phyloP scores from a whole-genome alignment of 1,140 invertebrate genomes.

The Zaprionus kolodkinae region DNA sequence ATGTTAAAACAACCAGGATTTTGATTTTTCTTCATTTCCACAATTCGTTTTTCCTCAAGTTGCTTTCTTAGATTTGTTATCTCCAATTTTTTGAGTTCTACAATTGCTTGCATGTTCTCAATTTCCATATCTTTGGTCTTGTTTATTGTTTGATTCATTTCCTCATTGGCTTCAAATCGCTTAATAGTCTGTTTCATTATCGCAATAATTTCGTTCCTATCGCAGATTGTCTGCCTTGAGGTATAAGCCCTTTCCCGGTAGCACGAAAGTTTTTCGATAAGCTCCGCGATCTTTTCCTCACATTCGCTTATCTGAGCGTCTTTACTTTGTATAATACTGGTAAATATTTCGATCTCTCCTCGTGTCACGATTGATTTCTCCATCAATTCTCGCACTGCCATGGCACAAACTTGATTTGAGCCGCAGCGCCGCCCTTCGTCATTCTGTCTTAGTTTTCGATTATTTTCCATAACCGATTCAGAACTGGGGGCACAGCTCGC shows the following conservation, averaged over 20 bases:
- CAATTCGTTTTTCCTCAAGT: background rate
- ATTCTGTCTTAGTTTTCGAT: background rate
- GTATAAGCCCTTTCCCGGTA: background rate
- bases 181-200: background rate
- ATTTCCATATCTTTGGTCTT: background rate
- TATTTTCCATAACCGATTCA: background rate
- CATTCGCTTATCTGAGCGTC: background rate
- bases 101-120: background rate
- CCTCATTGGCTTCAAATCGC: background rate
- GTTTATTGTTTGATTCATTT: background rate
- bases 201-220: background rate
- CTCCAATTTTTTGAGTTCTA: background rate
- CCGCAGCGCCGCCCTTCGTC: background rate
- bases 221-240: background rate
- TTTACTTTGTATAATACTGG: background rate
- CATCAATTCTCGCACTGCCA: background rate
- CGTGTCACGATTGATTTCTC: background rate
- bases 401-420: background rate
- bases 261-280: background rate
- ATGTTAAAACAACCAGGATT: background rate
- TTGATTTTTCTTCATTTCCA: background rate
- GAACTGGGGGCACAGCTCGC: background rate
- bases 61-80: background rate
- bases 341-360: background rate
- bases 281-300: background rate